Base-by-base conservation (phyloP, 2,113 vertebrate genomes). In the Microtus ochrogaster region DNA sequence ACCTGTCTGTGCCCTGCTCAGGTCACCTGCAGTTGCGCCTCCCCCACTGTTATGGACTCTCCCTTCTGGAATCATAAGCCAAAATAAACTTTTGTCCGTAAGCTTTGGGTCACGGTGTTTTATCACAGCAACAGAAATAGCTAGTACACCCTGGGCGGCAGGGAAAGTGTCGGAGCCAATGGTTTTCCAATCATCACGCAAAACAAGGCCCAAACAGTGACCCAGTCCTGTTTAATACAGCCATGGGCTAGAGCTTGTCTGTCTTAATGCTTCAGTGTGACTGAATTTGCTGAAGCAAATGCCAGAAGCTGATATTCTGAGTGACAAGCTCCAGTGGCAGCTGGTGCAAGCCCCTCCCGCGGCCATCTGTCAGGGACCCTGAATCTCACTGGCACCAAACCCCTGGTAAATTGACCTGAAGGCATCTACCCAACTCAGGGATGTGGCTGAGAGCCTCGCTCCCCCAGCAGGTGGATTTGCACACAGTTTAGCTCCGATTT, bases 401-500 rank as follows among this genome's bases (percentile, higher is more conserved):
- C 33, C 30, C 2, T 8, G 73, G 44, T 76, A 16, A 61, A 74
- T 55, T 78, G 92, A 41, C 66, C 17, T 4, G 36, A 61, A 90
- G 52, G 12, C 72, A 68, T 33, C 61, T 52, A 17, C 49, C 68
- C 63, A 44, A 39, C n/a, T 86, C 66, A 36, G 70, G 73, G 82
- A 41, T 36, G 68, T 22, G 68, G 21, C 10, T n/a, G 47, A 65
- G 77, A 76, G 36, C 66, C 44, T 36, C 1, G 0, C n/a, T 52
- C 13, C n/a, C 22, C 19, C 41, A 26, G 90, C 66, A 39, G 91
- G 90, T 95, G 78, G 91, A 49, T 55, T 19, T 1, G 8, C 21
- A 24, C 55, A 84, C 39, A 30, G 8, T 92, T 89, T 44, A 96
- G 68, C 66, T 94, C 72, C 47, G 16, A 89, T 94, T 95, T 92